Percentiles rank a stretch among this genome's conserved stretches.
These are phyloP conservation scores for Sparus aurata DNA, from an alignment of 2,797 vertebrate species.

Conservation along the genomic window DNA sequence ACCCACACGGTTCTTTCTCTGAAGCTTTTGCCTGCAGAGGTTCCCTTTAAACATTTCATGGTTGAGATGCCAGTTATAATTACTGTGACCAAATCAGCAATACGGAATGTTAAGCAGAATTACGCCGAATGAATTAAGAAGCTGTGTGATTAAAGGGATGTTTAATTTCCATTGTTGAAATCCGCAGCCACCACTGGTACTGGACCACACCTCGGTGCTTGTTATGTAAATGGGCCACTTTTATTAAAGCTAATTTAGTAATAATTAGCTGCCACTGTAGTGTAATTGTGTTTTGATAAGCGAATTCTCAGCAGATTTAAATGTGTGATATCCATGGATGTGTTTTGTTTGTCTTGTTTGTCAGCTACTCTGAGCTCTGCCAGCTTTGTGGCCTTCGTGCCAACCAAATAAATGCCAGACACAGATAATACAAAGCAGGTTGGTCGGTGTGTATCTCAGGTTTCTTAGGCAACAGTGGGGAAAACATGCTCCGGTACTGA, in stretches of 20 bases:
- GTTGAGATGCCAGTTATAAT: conserved; percentile 59
- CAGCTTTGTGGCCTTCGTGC: conserved; percentile 26
- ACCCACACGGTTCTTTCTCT: conserved; percentile 37
- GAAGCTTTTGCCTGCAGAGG: conserved; percentile 11
- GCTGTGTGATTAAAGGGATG: conserved; percentile 32
- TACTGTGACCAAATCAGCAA: conserved; percentile 39
- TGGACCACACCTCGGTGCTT: conserved; percentile 34
- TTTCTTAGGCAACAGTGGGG: neutral
- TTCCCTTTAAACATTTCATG: conserved; percentile 48
- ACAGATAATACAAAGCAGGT: neutral
- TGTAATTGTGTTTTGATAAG: conserved; percentile 46
- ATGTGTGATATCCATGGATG: conserved; percentile 29
- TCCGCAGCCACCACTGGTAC: neutral
- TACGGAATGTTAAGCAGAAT: conserved; percentile 52
- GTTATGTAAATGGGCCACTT: conserved; percentile 29
- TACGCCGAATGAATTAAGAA: conserved; percentile 33
- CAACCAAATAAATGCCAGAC: conserved; percentile 3
- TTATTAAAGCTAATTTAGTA: conserved; percentile 37
- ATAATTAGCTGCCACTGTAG: conserved; percentile 37
- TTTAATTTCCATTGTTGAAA: conserved; percentile 37
- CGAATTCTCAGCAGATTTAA: conserved; percentile 42
- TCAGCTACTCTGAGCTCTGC: conserved; percentile 30
- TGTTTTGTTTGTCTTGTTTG: conserved; percentile 36
- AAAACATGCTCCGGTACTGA: neutral
- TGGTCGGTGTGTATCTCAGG: neutral